phyloP scores from a whole-genome alignment of 1,140 invertebrate species.

The Holotrichia oblita region DNA sequence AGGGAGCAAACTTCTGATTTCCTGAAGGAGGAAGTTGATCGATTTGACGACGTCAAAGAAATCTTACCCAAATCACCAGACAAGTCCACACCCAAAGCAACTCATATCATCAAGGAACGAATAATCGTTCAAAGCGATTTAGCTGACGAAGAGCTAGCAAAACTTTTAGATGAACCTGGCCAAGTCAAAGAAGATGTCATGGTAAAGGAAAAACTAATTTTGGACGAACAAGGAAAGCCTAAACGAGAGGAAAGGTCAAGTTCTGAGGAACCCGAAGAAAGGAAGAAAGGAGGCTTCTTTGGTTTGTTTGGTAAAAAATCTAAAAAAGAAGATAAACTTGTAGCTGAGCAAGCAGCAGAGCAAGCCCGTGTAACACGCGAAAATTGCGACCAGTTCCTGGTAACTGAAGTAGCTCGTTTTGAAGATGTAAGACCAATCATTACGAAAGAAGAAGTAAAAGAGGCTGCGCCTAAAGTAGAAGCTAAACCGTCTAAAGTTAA shows the following conservation, averaged over 20 bases:
- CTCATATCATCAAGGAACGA: not conserved
- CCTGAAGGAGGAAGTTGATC: slow-evolving; percentile 49
- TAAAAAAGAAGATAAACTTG: slow-evolving; percentile 38
- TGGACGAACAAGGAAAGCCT: not conserved
- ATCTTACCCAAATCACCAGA: not conserved
- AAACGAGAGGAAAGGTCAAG: not conserved
- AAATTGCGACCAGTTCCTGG: not conserved
- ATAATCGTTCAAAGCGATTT: not conserved
- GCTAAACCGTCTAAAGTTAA: not conserved
- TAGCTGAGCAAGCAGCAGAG: not conserved
- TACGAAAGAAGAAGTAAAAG: not conserved
- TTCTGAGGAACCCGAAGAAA: slow-evolving; percentile 30
- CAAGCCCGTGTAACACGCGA: not conserved
- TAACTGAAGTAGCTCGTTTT: not conserved
- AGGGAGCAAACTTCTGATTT: slow-evolving; percentile 43
- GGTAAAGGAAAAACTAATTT: too few species aligned
- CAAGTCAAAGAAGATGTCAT: not conserved
- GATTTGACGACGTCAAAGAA: slow-evolving; percentile 44
- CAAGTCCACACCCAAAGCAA: not conserved
- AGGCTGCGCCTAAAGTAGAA: not conserved
- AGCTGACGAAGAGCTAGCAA: not conserved
- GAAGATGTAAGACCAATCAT: slow-evolving; percentile 29
- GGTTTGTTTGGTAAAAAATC: slow-evolving; percentile 39
- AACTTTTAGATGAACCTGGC: not conserved
- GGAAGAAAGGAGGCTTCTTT: slow-evolving; percentile 20